Percentiles rank a stretch among this genome's conserved stretches.
Conservation (phyloP, 1,140 invertebrate species). For the Penaeus vannamei region DNA sequence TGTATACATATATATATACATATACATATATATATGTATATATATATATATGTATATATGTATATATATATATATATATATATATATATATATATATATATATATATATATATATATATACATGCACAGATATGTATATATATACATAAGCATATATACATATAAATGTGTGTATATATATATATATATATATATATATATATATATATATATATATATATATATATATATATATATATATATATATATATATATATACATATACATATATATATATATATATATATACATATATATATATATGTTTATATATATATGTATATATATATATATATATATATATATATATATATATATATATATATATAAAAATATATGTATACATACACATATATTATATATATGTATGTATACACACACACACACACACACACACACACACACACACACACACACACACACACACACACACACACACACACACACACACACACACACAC, state of each 20-base stretch:
- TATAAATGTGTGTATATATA: constrained; percentile 45
- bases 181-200: constrained; percentile 27
- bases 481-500: too few relatives aligned
- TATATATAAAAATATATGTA: not conserved
- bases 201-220: constrained; percentile 25
- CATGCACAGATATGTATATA: constrained; percentile 24
- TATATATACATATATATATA: constrained; percentile 5
- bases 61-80: constrained; percentile 5
- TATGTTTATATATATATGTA: not conserved
- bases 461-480: too few relatives aligned
- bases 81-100: constrained; percentile 26
- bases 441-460: too few relatives aligned
- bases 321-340: constrained; percentile 32
- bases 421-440: too few relatives aligned
- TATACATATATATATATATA: constrained; percentile 29
- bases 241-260: not conserved
- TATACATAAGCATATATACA: constrained; percentile 52
- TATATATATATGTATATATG: not conserved
- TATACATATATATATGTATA: not conserved
- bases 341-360: constrained; percentile 26
- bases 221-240: constrained; percentile 2
- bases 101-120: constrained; percentile 26
- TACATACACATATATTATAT: too few relatives aligned
- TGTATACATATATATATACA: not conserved
- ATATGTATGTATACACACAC: too few relatives aligned